phyloP scores from a whole-genome alignment of 2,113 vertebrate genomes.

The Bubalus kerabau region DNA sequence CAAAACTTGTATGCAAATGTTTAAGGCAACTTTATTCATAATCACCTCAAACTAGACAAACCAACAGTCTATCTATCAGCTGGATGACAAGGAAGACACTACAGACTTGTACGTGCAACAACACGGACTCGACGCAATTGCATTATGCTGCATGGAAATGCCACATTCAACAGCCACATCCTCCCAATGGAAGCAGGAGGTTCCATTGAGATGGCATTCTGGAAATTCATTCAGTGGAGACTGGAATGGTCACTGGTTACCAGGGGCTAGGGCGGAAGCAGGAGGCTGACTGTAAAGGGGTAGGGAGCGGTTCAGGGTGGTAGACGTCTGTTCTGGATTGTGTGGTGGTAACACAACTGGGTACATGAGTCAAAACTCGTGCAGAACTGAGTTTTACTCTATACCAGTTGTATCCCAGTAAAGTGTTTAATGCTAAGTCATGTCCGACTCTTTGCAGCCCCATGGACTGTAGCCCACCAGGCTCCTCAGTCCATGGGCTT shows the following conservation, averaged over 20 bases:
- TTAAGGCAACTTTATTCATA: not conserved
- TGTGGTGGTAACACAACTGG: too few relatives aligned
- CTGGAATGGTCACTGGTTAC: not conserved
- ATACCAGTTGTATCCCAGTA: not conserved
- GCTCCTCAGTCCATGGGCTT: not conserved
- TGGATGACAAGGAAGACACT: not conserved
- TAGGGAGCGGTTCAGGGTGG: fast-evolving
- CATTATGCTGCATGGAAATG: not conserved
- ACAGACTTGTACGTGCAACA: fast-evolving
- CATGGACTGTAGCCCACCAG: not conserved
- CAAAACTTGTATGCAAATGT: not conserved
- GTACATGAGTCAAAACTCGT: not conserved
- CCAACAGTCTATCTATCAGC: not conserved
- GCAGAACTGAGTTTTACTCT: not conserved
- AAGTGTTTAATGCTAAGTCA: not conserved
- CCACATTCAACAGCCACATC: fast-evolving
- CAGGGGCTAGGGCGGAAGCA: not conserved
- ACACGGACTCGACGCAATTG: fast-evolving
- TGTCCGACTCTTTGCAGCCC: not conserved
- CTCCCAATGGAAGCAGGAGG: fast-evolving
- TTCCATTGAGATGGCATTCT: not conserved
- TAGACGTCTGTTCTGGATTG: not conserved
- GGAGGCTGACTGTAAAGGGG: not conserved
- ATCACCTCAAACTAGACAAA: too few relatives aligned
- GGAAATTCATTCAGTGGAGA: not conserved